These are phyloP conservation scores for Manis pentadactyla DNA, from an alignment of 2,797 vertebrate species.

Conservation along the genomic window DNA sequence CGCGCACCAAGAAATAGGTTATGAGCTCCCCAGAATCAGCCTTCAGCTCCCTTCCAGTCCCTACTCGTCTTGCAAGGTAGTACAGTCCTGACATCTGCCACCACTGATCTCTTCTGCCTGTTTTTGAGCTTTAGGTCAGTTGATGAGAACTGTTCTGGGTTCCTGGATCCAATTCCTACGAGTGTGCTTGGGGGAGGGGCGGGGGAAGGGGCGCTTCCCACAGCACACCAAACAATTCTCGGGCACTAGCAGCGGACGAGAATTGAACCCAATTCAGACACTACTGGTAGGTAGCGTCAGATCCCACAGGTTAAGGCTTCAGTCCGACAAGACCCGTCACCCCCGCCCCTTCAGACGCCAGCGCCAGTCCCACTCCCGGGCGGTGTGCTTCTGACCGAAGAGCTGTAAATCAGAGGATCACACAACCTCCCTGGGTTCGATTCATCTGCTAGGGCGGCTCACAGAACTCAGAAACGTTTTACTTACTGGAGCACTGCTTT, in stretches of 20 bases:
- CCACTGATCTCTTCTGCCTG: not conserved
- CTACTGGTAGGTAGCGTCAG: not conserved
- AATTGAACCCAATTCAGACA: not conserved
- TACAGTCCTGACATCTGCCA: not conserved
- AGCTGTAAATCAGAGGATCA: not conserved
- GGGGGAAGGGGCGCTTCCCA: not conserved
- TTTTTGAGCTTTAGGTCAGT: not conserved
- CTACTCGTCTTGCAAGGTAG: not conserved
- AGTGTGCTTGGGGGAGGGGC: not conserved
- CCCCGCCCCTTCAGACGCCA: too few species aligned
- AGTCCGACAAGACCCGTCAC: not conserved
- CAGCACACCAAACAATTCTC: not conserved
- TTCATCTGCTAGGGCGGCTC: not conserved
- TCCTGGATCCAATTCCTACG: not conserved
- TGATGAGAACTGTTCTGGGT: not conserved
- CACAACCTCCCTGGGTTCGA: not conserved
- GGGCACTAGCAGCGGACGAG: not conserved
- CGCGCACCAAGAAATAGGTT: not conserved
- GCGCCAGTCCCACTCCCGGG: not conserved
- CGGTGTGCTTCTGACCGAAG: not conserved
- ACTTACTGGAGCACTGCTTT: not conserved
- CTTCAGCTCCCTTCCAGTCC: not conserved
- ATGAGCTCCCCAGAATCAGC: not conserved
- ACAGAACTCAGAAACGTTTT: not conserved
- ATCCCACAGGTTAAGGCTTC: not conserved